Evolutionary conservation across 2,797 vertebrate genomes (phyloP).

Genomic region (Anisognathus igniventris): DNA sequence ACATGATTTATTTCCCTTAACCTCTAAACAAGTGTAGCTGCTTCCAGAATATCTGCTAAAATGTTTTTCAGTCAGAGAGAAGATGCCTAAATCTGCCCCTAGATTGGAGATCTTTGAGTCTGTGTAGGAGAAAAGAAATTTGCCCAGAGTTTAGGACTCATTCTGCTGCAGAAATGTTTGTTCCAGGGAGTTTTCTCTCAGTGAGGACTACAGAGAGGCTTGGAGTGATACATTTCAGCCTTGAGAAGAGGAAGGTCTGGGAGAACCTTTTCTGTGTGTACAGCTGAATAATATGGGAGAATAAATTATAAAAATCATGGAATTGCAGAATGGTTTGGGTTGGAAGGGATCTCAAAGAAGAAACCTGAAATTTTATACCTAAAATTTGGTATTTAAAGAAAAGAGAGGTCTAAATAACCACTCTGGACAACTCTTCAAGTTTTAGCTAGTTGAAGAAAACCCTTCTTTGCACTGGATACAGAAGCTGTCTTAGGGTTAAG

Average conservation of each 20-base stretch:
- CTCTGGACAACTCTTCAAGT: not conserved
- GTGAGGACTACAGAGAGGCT: not conserved
- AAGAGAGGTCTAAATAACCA: not conserved
- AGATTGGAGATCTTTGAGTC: not conserved
- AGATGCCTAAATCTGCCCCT: not conserved
- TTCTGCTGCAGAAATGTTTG: not conserved
- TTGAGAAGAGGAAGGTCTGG: not conserved
- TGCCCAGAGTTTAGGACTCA: not conserved
- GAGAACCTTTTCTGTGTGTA: not conserved
- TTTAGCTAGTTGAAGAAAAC: not conserved
- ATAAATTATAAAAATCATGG: not conserved
- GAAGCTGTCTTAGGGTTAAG: not conserved
- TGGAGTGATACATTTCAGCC: not conserved
- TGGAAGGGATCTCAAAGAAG: not conserved
- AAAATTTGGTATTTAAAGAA: not conserved
- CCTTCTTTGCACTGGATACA: not conserved
- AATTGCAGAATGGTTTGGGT: fast-evolving
- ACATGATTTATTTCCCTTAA: not conserved
- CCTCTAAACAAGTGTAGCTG: not conserved
- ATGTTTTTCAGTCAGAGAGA: not conserved
- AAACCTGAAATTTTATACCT: not conserved
- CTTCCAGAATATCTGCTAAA: not conserved
- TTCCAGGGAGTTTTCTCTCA: not conserved
- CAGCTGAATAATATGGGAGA: not conserved
- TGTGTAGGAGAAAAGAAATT: not conserved